A percentile compares a stretch with the other conserved stretches of the same genome.
These are phyloP conservation scores for Gobio occitaniae DNA, from an alignment of 2,797 vertebrate genomes.

Conservation along the genomic window DNA sequence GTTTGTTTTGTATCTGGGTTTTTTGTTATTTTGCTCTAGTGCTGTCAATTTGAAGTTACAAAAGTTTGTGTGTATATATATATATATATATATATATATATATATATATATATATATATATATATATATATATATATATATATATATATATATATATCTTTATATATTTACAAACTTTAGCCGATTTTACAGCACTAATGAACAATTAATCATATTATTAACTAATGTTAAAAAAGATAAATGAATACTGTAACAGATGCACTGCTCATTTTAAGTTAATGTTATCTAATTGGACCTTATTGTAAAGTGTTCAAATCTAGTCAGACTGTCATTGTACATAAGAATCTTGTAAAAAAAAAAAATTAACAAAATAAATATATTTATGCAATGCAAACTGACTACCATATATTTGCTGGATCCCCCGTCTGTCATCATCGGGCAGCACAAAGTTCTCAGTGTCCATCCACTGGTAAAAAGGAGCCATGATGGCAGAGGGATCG, in stretches of 20 bases:
- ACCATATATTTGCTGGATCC: slow-evolving; percentile 91
- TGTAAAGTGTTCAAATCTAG: not conserved
- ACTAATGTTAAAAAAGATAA: not conserved
- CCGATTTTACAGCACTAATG: not conserved
- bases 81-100: not conserved
- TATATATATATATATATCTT: not conserved
- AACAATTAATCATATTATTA: not conserved
- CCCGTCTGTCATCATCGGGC: slow-evolving; percentile 87
- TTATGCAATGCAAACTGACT: slow-evolving; percentile 52
- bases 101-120: not conserved
- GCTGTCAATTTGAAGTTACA: too few species aligned
- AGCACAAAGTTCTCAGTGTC: slow-evolving; percentile 90
- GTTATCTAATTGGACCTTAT: not conserved
- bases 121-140: not conserved
- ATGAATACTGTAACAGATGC: not conserved
- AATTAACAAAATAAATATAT: not conserved
- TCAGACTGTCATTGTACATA: not conserved
- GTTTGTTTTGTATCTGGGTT: not conserved
- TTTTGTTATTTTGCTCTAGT: too few species aligned
- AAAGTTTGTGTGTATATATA: too few species aligned
- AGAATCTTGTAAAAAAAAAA: not conserved
- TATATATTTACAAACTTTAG: not conserved
- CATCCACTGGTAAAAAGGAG: slow-evolving; percentile 95
- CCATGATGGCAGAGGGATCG: slow-evolving; percentile 91
- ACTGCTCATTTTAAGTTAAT: not conserved